Base-by-base conservation (phyloP, 2,113 vertebrate species). In the Lepisosteus oculatus region DNA sequence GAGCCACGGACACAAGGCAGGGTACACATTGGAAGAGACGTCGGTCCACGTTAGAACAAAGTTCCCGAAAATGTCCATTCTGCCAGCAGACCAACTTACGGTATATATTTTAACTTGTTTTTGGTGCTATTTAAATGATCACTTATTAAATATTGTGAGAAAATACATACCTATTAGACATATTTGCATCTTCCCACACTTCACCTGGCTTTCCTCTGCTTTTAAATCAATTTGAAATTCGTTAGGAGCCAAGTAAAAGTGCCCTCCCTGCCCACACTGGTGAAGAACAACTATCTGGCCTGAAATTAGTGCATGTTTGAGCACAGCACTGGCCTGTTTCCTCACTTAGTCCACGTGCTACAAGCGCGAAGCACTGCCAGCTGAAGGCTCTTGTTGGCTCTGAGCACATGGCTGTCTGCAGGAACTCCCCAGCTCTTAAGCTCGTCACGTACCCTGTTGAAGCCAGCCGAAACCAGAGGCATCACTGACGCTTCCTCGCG, bases 401-500 rank as follows among this genome's bases (percentile, higher is more conserved):
- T 14, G 4, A 3, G 57, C 8, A 59, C 14, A 13, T 59, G 57
- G 14, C 57, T 59, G n/a, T 59, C 57, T 13, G 4, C 4, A 13
- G 57, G 3, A 59, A 15, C 17, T 29, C 17, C 17, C 17, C 4
- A 59, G n/a, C 57, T 3, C 2, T 13, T 59, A 59, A 29, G 17
- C 17, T 29, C 17, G 17, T 66, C 8, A 43, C 95, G 72, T 86
- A 99, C 97, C 93, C 97, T 92, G 67, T 96, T 97, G 88, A 99
- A 99, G 84, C 97, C 97, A 71, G 96, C 96, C 78, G 92, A 85
- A 80, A 99, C 92, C 76, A 99, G 90, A 65, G 96, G 93, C 93
- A 97, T 87, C 86, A 99, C 87, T 64, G 96, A 97, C 17, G 92
- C 87, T 80, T 99, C 97, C 68, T 99, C 96, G 76, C 92, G 92